A percentile compares a stretch with the other conserved stretches of the same genome.
Conservation (phyloP, 2,113 vertebrate genomes). For the Tinamus guttatus region DNA sequence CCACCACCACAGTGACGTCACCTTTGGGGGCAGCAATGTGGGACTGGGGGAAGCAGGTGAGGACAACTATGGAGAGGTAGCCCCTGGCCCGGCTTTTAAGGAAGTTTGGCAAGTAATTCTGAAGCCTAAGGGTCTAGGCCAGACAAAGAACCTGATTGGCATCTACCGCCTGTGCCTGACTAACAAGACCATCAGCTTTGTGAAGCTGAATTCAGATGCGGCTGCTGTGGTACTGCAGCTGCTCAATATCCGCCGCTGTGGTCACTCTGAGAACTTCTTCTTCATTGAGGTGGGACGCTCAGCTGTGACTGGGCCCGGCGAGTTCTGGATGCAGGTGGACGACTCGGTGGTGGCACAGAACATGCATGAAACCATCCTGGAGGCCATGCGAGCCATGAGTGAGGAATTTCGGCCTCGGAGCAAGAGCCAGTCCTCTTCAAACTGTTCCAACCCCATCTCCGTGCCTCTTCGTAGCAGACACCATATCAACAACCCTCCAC, state of each 20-base stretch:
- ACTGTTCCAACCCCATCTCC: conserved; percentile 91
- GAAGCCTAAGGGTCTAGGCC: conserved; percentile 91
- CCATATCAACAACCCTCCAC: conserved; percentile 88
- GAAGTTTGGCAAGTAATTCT: conserved; percentile 94
- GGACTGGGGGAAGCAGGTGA: conserved; percentile 75
- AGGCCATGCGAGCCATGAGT: conserved; percentile 92
- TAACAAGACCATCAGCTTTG: conserved; percentile 91
- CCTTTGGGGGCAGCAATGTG: conserved; percentile 55
- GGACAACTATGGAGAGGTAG: conserved; percentile 82
- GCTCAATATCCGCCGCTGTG: conserved; percentile 91
- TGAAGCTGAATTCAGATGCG: conserved; percentile 90
- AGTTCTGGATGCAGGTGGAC: conserved; percentile 95
- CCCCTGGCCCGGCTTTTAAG: conserved; percentile 88
- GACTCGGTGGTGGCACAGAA: conserved; percentile 91
- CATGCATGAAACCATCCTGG: conserved; percentile 92
- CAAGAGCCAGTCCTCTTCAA: conserved; percentile 91
- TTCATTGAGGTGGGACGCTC: conserved; percentile 92
- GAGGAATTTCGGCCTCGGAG: conserved; percentile 91
- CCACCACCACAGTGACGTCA: conserved; percentile 71
- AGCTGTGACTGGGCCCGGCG: conserved; percentile 86
- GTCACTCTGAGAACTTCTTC: conserved; percentile 92
- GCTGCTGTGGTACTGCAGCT: conserved; percentile 91
- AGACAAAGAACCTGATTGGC: conserved; percentile 90
- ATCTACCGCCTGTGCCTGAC: conserved; percentile 93
- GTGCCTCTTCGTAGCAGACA: conserved; percentile 87